Conservation (phyloP, 1,140 invertebrate genomes). For the Trachelipus rathkii region DNA sequence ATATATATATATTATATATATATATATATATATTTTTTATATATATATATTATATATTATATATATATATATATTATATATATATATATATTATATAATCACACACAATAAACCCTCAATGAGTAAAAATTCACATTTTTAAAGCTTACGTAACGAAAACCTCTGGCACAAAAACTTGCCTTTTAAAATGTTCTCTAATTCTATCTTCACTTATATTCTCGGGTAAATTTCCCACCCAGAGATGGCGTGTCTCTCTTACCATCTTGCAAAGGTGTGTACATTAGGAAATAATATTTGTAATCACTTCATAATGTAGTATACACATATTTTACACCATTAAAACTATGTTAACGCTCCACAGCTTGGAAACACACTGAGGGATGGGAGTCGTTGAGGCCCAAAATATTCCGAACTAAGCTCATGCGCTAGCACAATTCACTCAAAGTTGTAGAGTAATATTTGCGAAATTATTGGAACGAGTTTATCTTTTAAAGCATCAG, state of each 20-base stretch:
- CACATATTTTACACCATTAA: not conserved
- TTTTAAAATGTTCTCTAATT: conserved; percentile 94
- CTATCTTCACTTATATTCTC: conserved; percentile 94
- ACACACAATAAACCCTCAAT: too few species aligned
- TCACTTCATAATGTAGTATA: conserved; percentile 11
- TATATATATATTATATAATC: too few species aligned
- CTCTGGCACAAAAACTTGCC: conserved; percentile 58
- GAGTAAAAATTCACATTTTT: too few species aligned
- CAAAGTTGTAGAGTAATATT: too few species aligned
- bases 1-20: too few species aligned
- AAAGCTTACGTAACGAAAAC: too few species aligned
- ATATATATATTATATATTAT: too few species aligned
- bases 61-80: too few species aligned
- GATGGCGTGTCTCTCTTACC: conserved; percentile 99
- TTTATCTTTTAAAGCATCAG: too few species aligned
- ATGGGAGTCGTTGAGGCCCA: not conserved
- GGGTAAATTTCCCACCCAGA: conserved; percentile 99
- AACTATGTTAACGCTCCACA: not conserved
- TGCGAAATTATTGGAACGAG: too few species aligned
- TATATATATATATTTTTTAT: too few species aligned
- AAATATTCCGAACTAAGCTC: not conserved
- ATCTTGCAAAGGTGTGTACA: conserved; percentile 65
- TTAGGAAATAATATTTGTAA: conserved; percentile 35
- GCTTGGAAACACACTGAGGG: conserved; percentile 1
- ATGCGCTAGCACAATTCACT: not conserved